Evolutionary conservation across 1,140 invertebrate species (phyloP).

Genomic region (Spodoptera frugiperda): DNA sequence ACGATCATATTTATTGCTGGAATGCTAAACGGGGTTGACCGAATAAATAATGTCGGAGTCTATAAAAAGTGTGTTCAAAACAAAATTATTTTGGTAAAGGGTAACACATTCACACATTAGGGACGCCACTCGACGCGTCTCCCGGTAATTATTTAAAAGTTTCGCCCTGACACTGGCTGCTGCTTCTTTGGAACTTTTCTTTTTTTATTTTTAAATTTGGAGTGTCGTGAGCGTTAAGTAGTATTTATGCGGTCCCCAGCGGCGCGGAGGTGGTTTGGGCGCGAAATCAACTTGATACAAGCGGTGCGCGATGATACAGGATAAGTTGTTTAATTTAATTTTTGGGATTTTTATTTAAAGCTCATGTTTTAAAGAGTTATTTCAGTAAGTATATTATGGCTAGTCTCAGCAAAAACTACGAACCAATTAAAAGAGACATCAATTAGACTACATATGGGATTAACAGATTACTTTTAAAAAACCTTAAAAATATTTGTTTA

Average conservation of each 20-base stretch:
- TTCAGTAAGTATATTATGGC: too few relatives aligned
- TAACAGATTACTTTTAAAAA: too few relatives aligned
- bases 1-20: conserved; percentile 63
- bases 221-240: conserved; percentile 80
- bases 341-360: neutral
- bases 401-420: too few relatives aligned
- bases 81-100: conserved; percentile 80
- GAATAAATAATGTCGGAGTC: conserved; percentile 80
- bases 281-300: conserved; percentile 46
- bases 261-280: conserved; percentile 71
- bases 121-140: conserved; percentile 78
- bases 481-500: too few relatives aligned
- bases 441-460: too few relatives aligned
- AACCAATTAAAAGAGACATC: too few relatives aligned
- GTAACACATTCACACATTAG: conserved; percentile 82
- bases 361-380: neutral
- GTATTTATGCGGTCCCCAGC: conserved; percentile 84
- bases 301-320: conserved; percentile 19
- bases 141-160: conserved; percentile 82
- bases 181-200: conserved; percentile 58
- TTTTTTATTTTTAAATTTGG: conserved; percentile 75
- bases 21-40: conserved; percentile 70
- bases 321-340: conserved; percentile 39
- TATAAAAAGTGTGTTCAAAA: conserved; percentile 81
- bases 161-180: conserved; percentile 57